Evolutionary conservation across 2,113 vertebrate species (phyloP), one percentile per base, ranked within the genome.

Genomic region (Nansenia antarctica): DNA sequence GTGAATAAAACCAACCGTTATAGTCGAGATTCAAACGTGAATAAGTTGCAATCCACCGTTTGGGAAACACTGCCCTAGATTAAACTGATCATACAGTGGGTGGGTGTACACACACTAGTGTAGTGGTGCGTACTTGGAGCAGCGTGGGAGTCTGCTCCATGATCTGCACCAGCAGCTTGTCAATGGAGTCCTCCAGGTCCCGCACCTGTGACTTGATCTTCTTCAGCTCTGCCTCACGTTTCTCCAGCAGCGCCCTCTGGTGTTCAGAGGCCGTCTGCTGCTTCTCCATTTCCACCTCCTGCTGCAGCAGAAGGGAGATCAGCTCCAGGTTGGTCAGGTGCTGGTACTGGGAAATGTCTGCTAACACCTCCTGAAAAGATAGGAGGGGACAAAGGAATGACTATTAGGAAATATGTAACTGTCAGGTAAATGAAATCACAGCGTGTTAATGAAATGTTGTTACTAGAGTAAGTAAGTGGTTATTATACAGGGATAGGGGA

Each of bases 131-230:
- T 70, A 98, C 95, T 88, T 99, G 98, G 64, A 99, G 94, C 88
- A 99, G 88, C 0, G 94, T 95, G 2, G 98, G 98, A 0, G 96
- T 98, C 72, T 96, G 94, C 77, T 99, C 97, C 92, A 99, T 99
- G 89, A 99, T 98, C 70, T 94, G 94, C 83, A 99, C 90, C 80
- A 99, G 86, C 73, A 99, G 93, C 73, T 93, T 94, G 91, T 99
- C 98, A 0, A 99, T 99, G 90, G 99, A 99, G 85, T 96, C 94
- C 90, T 99, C 96, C 85, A 99, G 89, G 62, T 98, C 96, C 0
- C 90, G 93, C 65, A 98, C 93, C n/a, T 96, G 94, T 45, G 88
- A 81, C 1, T 95, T 94, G 73, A 95, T 91, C 88, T 92, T 95
- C 83, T 91, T 93, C 70, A 99, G 90, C 82, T 99, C 96, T 0